Percentiles rank a stretch among this genome's conserved stretches.
Evolutionary conservation across 1,140 invertebrate species (phyloP).

Genomic region (Teleogryllus occipitalis): DNA sequence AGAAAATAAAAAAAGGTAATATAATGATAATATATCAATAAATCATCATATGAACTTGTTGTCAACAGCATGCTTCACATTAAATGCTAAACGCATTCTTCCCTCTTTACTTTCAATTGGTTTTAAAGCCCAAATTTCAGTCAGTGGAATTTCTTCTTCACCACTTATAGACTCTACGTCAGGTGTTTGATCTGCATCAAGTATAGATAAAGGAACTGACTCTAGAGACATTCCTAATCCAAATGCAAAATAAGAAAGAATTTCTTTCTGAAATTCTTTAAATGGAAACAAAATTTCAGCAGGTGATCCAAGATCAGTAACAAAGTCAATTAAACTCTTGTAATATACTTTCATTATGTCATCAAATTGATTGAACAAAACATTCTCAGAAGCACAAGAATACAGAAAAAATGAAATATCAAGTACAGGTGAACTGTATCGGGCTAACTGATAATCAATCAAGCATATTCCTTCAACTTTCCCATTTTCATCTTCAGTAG

Average conservation of each 20-base stretch:
- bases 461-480: constrained; percentile 44
- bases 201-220: constrained; percentile 48
- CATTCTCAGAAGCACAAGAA: constrained; percentile 47
- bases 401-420: constrained; percentile 56
- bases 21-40: no score
- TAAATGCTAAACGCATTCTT: constrained; percentile 46
- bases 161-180: constrained; percentile 49
- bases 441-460: constrained; percentile 60
- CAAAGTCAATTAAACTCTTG: constrained; percentile 42
- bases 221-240: constrained; percentile 54
- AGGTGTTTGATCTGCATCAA: constrained; percentile 49
- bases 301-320: constrained; percentile 49
- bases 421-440: constrained; percentile 47
- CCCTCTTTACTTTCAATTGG: constrained; percentile 44
- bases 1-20: neutral
- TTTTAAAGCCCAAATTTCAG: constrained; percentile 43
- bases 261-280: constrained; percentile 36
- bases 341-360: constrained; percentile 48
- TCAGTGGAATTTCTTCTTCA: constrained; percentile 40
- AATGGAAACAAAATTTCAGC: constrained; percentile 47
- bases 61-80: constrained; percentile 54
- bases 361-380: constrained; percentile 48
- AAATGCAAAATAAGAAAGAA: constrained; percentile 37
- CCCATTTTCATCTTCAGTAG: constrained; percentile 32
- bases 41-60: constrained; percentile 25